Conservation (phyloP, 2,113 vertebrate genomes). For the Rattus rattus region DNA sequence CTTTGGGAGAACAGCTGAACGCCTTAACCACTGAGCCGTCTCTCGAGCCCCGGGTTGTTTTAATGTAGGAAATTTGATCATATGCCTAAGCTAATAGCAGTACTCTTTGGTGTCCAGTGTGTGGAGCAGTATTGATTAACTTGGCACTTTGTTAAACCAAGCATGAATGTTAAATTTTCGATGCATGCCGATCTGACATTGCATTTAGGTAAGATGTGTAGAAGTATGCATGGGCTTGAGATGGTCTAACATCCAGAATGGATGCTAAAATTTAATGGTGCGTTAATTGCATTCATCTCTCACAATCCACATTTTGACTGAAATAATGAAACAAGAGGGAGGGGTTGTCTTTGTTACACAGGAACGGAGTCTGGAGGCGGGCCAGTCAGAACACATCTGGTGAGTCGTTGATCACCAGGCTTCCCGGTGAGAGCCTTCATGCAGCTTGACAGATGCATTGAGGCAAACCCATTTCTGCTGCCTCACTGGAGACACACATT, state of each 20-base stretch:
- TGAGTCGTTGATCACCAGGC: background rate
- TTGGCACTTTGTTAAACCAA: background rate
- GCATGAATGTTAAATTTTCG: background rate
- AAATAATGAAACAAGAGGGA: background rate
- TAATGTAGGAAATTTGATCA: background rate
- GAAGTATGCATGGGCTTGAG: background rate
- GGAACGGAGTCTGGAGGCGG: background rate
- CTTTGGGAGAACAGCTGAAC: background rate
- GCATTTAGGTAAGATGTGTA: background rate
- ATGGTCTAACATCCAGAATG: background rate
- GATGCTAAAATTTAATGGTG: background rate
- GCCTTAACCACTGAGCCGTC: background rate
- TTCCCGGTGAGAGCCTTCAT: background rate
- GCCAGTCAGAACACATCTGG: background rate
- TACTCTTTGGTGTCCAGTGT: background rate
- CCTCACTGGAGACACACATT: background rate
- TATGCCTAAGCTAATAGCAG: background rate
- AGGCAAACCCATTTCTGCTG: background rate
- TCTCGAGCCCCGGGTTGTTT: background rate
- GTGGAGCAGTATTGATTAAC: background rate
- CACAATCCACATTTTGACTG: background rate
- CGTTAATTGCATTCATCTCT: background rate
- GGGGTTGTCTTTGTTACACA: background rate
- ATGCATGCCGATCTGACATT: background rate
- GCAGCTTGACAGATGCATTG: background rate